Percentiles rank a stretch among this genome's conserved stretches.
Evolutionary conservation across 2,888 invertebrate species (phyloP).

Genomic region (Athalia rosae): DNA sequence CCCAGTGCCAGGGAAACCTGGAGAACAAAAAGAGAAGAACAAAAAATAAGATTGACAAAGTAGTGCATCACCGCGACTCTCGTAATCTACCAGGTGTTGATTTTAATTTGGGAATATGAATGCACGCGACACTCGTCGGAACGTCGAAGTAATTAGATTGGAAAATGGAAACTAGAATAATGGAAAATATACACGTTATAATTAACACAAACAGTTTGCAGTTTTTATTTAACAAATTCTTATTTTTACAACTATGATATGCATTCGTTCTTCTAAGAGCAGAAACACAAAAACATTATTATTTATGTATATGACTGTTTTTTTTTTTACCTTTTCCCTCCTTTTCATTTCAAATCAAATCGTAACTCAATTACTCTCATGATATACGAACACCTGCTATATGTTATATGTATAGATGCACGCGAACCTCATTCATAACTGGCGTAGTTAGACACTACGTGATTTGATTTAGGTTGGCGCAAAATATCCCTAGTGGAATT

Average conservation of each 20-base stretch:
- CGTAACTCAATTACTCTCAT: no score
- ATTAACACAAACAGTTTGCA: conserved; percentile 76
- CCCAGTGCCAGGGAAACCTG: conserved; percentile 71
- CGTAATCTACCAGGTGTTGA: background rate
- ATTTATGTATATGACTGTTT: conserved; percentile 4
- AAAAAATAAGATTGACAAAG: background rate
- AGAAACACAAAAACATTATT: conserved; percentile 60
- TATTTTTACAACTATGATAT: conserved; percentile 94
- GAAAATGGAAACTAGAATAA: conserved; percentile 46
- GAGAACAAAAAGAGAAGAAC: background rate
- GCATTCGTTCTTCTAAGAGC: conserved; percentile 87
- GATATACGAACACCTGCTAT: no score
- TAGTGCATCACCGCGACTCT: background rate
- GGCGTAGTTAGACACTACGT: no score
- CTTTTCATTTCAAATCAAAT: no score
- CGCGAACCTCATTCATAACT: no score
- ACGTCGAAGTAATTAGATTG: background rate
- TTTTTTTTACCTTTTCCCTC: no score
- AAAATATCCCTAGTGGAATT: no score
- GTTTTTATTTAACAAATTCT: conserved; percentile 89
- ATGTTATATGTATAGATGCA: background rate
- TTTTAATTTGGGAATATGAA: background rate
- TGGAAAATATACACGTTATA: conserved; percentile 42
- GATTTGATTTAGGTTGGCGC: no score
- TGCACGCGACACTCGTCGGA: background rate